A percentile compares a stretch with the other conserved stretches of the same genome.
Conservation (phyloP, 2,888 invertebrate genomes). For the Congeria kusceri region DNA sequence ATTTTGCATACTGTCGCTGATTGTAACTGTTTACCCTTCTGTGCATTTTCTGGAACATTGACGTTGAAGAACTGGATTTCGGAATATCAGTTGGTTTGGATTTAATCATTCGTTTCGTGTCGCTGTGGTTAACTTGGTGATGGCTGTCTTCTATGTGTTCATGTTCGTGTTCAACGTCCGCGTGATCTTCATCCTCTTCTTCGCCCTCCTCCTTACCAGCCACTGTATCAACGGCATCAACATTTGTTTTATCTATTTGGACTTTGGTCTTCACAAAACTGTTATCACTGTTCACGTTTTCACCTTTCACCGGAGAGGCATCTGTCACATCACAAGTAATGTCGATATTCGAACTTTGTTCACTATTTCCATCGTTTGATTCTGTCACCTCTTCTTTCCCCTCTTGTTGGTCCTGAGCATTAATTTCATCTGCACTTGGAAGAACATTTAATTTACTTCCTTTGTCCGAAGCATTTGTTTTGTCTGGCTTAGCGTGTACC, state of each 20-base stretch:
- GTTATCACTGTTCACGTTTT: neutral
- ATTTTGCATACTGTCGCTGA: slow-evolving; percentile 41
- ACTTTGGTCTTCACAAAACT: neutral
- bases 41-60: slow-evolving; percentile 31
- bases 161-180: slow-evolving; percentile 2
- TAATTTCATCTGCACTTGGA: neutral
- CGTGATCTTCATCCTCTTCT: neutral
- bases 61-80: slow-evolving; percentile 15
- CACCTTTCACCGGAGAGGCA: neutral
- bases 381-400: neutral
- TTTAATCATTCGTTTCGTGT: slow-evolving; percentile 38
- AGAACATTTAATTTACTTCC: neutral
- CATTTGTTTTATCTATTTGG: neutral
- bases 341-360: too few species aligned
- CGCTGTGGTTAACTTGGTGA: slow-evolving; percentile 28
- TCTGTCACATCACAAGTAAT: neutral
- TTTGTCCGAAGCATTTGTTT: neutral
- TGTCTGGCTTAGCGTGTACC: neutral
- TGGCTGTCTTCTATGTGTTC: slow-evolving; percentile 14
- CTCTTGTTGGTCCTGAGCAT: neutral
- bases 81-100: slow-evolving; percentile 19
- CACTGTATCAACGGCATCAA: neutral
- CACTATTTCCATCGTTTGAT: too few species aligned
- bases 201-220: neutral
- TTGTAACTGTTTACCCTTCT: slow-evolving; percentile 40